Base-by-base conservation (phyloP, 1,140 invertebrate genomes). In the Dolichoris vasculosae region DNA sequence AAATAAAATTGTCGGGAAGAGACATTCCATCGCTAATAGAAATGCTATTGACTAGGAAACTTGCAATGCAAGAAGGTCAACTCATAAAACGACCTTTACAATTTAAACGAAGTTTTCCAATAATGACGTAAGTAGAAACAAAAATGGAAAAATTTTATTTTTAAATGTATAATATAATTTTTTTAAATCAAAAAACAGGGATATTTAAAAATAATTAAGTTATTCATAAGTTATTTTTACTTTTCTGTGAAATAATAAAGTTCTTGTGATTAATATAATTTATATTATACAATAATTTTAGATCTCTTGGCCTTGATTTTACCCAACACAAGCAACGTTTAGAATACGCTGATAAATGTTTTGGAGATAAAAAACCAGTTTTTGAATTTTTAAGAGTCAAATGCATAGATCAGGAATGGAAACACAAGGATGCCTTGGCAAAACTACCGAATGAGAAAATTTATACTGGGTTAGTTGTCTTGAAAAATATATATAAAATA, bases 301-400 rank as follows among this genome's bases (percentile, higher is more conserved):
- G 91, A 43, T 46, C 86, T 13, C 85, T 83, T 20, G 92, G 92
- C 30, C 87, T 90, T 64, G 88, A 92, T 84, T 92, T 90, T 82
- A 90, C 89, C 38, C 89, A 92, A 81, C 76, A 87, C 9, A 87
- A 87, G 26, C 87, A 92, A 63, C 88, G 92, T 32, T 87, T 79
- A 85, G 85, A 90, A 59, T 90, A 90, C 83, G 73, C 86, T 13
- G 73, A 90, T 63, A 80, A 85, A 67, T 88, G 86, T 86, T 91
- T 91, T 79, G 89, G 90, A 17, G 30, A 86, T 63, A 76, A 89
- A 48, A 83, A 88, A 76, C 89, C 90, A 11, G 89, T 55, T n/a
- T 82, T 92, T 35, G 90, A 92, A 63, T 67, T 77, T 38, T 82
- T 92, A 43, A 84, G 78, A 81, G 59, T 91, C 43, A 88, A 86